These are phyloP conservation scores for Halocaridina rubra DNA, from an alignment of 2,888 invertebrate species.

Conservation along the genomic window DNA sequence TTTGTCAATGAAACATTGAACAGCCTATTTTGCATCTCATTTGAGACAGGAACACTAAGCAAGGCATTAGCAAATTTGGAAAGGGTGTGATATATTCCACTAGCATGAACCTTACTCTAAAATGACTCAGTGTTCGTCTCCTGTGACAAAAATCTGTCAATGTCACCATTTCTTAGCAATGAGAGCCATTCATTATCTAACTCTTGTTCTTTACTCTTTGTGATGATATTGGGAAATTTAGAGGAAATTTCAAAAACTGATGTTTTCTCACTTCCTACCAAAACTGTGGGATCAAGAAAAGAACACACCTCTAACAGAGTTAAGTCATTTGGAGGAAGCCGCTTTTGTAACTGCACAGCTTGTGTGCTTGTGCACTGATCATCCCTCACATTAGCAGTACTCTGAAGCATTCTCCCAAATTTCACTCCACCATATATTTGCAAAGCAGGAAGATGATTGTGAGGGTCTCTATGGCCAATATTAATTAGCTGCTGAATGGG, in stretches of 20 bases:
- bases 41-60: too few relatives aligned
- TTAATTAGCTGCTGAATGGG: neutral
- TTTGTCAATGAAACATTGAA: too few relatives aligned
- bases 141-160: too few relatives aligned
- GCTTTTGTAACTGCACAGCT: neutral
- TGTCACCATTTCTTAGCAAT: neutral
- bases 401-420: neutral
- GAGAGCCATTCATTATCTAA: neutral
- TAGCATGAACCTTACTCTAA: neutral
- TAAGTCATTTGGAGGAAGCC: neutral
- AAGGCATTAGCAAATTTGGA: too few relatives aligned
- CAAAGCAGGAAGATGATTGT: neutral
- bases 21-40: too few relatives aligned
- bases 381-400: too few relatives aligned
- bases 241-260: too few relatives aligned
- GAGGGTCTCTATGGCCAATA: neutral
- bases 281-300: too few relatives aligned
- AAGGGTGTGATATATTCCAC: neutral
- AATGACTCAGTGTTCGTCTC: too few relatives aligned
- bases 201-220: neutral
- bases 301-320: too few relatives aligned
- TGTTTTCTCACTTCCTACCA: too few relatives aligned
- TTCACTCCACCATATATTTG: neutral
- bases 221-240: neutral
- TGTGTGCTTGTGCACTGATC: neutral